A percentile compares a stretch with the other conserved stretches of the same genome.
These are phyloP conservation scores for Cirrhinus molitorella DNA, from an alignment of 2,797 vertebrate genomes.

Conservation along the genomic window DNA sequence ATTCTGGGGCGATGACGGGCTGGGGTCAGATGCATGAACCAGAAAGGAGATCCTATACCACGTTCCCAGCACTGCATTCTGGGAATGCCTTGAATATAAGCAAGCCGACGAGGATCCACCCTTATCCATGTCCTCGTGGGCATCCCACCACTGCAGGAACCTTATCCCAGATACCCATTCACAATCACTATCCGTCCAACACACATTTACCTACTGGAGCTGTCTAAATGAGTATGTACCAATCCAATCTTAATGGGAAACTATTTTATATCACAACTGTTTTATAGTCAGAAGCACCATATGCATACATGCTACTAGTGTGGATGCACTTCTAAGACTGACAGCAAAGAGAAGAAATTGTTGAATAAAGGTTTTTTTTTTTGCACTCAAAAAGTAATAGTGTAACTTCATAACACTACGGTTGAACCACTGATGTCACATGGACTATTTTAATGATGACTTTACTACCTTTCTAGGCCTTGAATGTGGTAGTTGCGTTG, in stretches of 20 bases:
- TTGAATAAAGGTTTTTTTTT: too few relatives aligned
- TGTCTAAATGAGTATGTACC: too few relatives aligned
- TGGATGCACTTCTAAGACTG: too few relatives aligned
- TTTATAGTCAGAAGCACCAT: neutral
- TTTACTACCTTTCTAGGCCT: too few relatives aligned
- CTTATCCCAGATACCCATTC: constrained; percentile 44
- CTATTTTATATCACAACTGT: neutral
- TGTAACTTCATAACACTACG: too few relatives aligned
- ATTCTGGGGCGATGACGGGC: constrained; percentile 67
- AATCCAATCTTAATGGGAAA: too few relatives aligned
- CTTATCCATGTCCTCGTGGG: constrained; percentile 53
- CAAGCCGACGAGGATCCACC: constrained; percentile 53
- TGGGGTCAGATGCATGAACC: constrained; percentile 68
- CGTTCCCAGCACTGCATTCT: constrained; percentile 63
- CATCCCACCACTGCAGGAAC: constrained; percentile 54
- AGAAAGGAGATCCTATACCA: constrained; percentile 59
- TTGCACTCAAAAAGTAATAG: too few relatives aligned
- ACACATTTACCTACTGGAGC: constrained; percentile 23
- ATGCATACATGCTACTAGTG: too few relatives aligned
- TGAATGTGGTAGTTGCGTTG: too few relatives aligned
- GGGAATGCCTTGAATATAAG: constrained; percentile 68
- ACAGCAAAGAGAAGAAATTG: too few relatives aligned
- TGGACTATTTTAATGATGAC: too few relatives aligned
- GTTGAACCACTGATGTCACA: too few relatives aligned
- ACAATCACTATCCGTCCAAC: constrained; percentile 12